Conservation (phyloP, 1,140 invertebrate genomes). For the Sycobia sp. region DNA sequence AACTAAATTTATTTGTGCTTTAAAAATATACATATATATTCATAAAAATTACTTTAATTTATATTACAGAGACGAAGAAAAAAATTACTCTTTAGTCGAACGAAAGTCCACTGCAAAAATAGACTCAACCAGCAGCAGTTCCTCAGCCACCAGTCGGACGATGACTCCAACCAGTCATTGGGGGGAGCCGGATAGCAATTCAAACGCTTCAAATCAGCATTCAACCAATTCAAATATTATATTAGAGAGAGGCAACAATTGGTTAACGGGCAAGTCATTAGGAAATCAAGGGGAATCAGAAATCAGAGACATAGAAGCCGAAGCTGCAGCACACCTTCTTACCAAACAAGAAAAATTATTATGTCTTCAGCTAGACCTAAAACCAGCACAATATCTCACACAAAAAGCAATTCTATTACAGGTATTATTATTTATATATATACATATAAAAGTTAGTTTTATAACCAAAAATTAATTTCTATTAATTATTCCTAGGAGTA, state of each 20-base stretch:
- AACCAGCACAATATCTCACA: conserved; percentile 61
- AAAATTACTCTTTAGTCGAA: conserved; percentile 77
- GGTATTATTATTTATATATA: conserved; percentile 41
- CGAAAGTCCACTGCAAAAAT: conserved; percentile 71
- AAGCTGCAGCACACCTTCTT: conserved; percentile 57
- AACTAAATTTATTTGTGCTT: neutral
- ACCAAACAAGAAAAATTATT: conserved; percentile 60
- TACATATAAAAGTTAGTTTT: neutral
- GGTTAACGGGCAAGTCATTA: conserved; percentile 41
- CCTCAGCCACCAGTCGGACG: conserved; percentile 56
- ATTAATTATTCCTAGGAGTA: conserved; percentile 52
- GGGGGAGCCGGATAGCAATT: conserved; percentile 58
- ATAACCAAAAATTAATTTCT: neutral
- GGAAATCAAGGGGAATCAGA: conserved; percentile 43
- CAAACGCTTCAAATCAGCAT: conserved; percentile 46
- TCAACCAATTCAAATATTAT: conserved; percentile 46
- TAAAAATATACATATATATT: no score
- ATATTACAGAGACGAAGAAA: conserved; percentile 73
- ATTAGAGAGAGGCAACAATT: conserved; percentile 46
- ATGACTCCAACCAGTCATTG: conserved; percentile 59
- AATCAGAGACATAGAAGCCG: conserved; percentile 53
- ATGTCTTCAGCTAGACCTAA: conserved; percentile 58
- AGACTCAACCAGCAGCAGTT: conserved; percentile 56
- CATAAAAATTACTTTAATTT: conserved; percentile 9
- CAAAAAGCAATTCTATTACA: conserved; percentile 59